Evolutionary conservation across 1,140 invertebrate species (phyloP).

Genomic region (Trachymyrmex septentrionalis): DNA sequence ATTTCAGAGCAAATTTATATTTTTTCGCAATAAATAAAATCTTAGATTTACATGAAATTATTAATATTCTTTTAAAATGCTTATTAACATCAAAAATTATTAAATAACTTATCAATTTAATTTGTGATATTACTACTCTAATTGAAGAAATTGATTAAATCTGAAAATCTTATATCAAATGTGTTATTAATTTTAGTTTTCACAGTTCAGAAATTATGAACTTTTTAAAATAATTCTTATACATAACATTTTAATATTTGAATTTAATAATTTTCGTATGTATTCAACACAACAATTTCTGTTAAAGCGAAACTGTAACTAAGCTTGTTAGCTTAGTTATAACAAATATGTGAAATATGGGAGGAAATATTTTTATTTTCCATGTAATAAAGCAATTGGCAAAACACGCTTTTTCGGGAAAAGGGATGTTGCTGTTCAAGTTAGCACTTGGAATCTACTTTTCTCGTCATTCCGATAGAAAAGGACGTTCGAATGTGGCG

Average conservation of each 20-base stretch:
- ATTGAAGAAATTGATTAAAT: neutral
- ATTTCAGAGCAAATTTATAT: too few species aligned
- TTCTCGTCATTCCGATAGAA: slow-evolving; percentile 45
- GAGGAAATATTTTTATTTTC: slow-evolving; percentile 3
- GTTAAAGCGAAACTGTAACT: neutral
- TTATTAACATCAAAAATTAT: too few species aligned
- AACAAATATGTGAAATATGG: neutral
- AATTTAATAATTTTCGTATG: neutral
- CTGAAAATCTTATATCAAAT: neutral
- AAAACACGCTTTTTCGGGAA: neutral
- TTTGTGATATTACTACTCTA: too few species aligned
- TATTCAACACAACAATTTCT: neutral
- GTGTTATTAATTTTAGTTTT: neutral
- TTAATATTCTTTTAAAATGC: too few species aligned
- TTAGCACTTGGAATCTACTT: slow-evolving; percentile 52
- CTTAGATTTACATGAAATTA: too few species aligned
- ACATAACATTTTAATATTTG: neutral
- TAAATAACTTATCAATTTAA: too few species aligned
- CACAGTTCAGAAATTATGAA: neutral
- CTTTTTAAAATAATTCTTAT: neutral
- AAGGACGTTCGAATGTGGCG: neutral
- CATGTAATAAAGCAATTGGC: slow-evolving; percentile 21
- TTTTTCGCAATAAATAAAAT: too few species aligned
- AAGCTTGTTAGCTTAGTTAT: neutral
- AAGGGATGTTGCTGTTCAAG: slow-evolving; percentile 31